Evolutionary conservation across 2,113 vertebrate genomes (phyloP), one percentile per base, ranked within the genome.

Genomic region (Daphoenositta chrysoptera): DNA sequence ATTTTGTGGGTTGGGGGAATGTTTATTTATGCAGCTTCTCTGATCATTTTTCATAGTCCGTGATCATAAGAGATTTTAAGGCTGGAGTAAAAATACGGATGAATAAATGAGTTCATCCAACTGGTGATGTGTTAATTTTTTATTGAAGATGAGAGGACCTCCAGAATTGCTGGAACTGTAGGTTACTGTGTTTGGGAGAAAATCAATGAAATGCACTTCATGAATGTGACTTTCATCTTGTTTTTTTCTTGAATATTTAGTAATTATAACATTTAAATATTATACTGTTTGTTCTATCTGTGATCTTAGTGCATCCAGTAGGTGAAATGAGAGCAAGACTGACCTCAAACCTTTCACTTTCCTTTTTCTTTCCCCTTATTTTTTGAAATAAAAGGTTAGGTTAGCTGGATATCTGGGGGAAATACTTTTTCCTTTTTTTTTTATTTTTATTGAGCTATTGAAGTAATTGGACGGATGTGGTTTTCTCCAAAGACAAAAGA

Each of bases 391-490:
- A 94, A 63, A 94, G 30, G 26, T 90, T 92, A 85, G 44, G 24
- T 64, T 72, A 63, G 31, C 47, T 87, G 57, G 42, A 33, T 77
- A 91, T 85, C 45, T 50, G 7, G 15, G 22, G 54, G 27, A 95
- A 96, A 93, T 72, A 70, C 19, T 73, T 89, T 58, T 83, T 45
- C 13, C 37, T 20, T 28, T 71, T 84, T 72, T 89, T 94, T 94
- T 80, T 92, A 42, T 83, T 90, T 93, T 94, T 93, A 93, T 94
- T 76, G 81, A 95, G 89, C 81, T 93, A 79, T 95, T 93, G 81
- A 94, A 93, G 78, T 95, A 83, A 94, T 94, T 91, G 78, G 40
- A 93, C 37, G 23, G 57, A 79, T 3, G 6, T 72, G 18, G 3
- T 77, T 90, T 92, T 75, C 83, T 79, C 84, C 24, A 69, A 90